Conservation (phyloP, 1,140 invertebrate species). For the Trichogramma pretiosum region DNA sequence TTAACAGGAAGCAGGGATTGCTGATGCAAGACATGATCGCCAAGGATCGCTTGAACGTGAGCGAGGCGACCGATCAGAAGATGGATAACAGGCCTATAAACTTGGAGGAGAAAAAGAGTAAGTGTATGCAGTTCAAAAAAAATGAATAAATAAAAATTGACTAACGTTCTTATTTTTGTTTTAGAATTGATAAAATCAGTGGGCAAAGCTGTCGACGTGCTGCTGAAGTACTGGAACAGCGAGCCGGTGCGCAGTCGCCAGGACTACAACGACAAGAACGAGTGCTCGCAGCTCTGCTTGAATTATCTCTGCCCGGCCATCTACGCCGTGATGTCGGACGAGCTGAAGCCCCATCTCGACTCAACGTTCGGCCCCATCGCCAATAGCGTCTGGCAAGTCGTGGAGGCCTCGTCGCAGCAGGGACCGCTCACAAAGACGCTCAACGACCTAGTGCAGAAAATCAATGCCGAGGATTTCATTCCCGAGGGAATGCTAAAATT, state of each 20-base stretch:
- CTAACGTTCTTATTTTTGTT: slow-evolving; percentile 25
- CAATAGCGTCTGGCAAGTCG: slow-evolving; percentile 82
- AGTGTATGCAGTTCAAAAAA: slow-evolving; percentile 13
- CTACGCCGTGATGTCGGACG: slow-evolving; percentile 74
- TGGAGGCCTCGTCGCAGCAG: slow-evolving; percentile 81
- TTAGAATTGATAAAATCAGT: slow-evolving; percentile 57
- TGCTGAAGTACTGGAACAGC: slow-evolving; percentile 47
- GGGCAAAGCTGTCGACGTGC: slow-evolving; percentile 56
- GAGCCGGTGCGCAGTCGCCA: slow-evolving; percentile 28
- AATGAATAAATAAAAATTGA: slow-evolving; percentile 7
- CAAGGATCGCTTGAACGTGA: slow-evolving; percentile 24
- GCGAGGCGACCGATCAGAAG: slow-evolving; percentile 24
- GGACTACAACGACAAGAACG: slow-evolving; percentile 29
- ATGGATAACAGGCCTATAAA: slow-evolving; percentile 26
- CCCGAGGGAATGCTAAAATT: slow-evolving; percentile 80
- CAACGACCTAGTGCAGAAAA: slow-evolving; percentile 74
- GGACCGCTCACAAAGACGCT: slow-evolving; percentile 76
- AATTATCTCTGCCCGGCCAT: slow-evolving; percentile 73
- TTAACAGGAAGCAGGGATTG: slow-evolving; percentile 53
- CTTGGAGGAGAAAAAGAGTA: slow-evolving; percentile 38
- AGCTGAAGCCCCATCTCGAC: slow-evolving; percentile 68
- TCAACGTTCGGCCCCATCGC: slow-evolving; percentile 78
- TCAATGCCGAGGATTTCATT: slow-evolving; percentile 75
- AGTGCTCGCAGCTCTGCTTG: slow-evolving; percentile 61
- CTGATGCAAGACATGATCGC: slow-evolving; percentile 24